Conservation (phyloP, 2,113 vertebrate species). For the Larimichthys polyactis region DNA sequence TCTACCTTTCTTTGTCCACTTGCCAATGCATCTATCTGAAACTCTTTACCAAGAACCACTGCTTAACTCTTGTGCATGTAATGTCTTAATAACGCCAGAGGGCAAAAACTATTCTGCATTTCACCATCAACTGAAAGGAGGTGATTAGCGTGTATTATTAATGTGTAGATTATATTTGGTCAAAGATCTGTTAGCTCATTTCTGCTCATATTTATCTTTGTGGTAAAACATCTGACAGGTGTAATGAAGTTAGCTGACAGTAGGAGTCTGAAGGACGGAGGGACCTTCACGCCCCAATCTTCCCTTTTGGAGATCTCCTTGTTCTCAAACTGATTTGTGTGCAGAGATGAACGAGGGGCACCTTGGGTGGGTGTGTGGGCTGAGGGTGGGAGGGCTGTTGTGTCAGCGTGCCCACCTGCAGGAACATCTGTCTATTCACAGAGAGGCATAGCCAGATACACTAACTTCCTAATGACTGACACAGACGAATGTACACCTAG, state of each 20-base stretch:
- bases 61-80: constrained; percentile 9
- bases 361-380: constrained; percentile 71
- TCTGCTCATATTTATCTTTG: constrained; percentile 38
- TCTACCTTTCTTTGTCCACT: constrained; percentile 54
- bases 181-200: constrained; percentile 34
- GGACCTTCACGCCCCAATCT: constrained; percentile 63
- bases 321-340: constrained; percentile 72
- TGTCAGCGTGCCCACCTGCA: constrained; percentile 81
- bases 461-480: constrained; percentile 38
- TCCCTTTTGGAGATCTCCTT: constrained; percentile 60
- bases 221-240: constrained; percentile 42
- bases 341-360: constrained; percentile 74
- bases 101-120: constrained; percentile 21
- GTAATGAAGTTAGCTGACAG: constrained; percentile 52
- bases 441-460: constrained; percentile 29
- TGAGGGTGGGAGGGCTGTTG: constrained; percentile 58
- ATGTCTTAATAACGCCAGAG: constrained; percentile 47
- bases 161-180: constrained; percentile 4
- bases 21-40: constrained; percentile 50
- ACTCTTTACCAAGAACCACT: constrained; percentile 28
- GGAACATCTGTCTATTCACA: constrained; percentile 80
- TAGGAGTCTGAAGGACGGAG: constrained; percentile 62
- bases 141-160: no score
- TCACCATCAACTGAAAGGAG: not conserved
- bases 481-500: not conserved